Evolutionary conservation across 2,888 invertebrate genomes (phyloP), one percentile per base, ranked within the genome.

Genomic region (Tenthredo notha): DNA sequence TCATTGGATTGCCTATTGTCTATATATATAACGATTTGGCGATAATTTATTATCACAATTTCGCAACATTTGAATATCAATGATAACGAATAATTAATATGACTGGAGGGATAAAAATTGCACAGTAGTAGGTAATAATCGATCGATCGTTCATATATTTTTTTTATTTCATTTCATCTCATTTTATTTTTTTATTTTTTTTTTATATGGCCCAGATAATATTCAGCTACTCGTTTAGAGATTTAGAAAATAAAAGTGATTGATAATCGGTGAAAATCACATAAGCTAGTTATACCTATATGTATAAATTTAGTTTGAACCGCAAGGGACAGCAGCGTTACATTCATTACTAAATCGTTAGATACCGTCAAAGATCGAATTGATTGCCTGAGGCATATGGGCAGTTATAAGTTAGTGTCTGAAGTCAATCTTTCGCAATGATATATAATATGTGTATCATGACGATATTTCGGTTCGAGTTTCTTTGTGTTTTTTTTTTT

Each of bases 211-310:
- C 15, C 6, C 29, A 67, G 67, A 33, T 67, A 33, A 18, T 29
- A 18, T 29, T 12, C 18, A 18, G 67, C 67, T 67, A 33, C 67
- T 67, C 0, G 5, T 67, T 25, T 12, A 12, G 33, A 33, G 18
- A 25, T 33, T 37, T 37, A 18, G 40, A 77, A 77, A 77, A 15
- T 29, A 77, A 18, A 33, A 50, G 77, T 77, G 77, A 77, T 77
- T 77, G 77, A 50, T 77, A 77, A 50, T 54, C 77, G 54, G 77
- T 77, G 54, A 77, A 50, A 50, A 77, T 77, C n/a, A 33, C 29
- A 29, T 0, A 10, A 77, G 21, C 72, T 18, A 43, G 21, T 2
- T 21, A 15, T 40, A 1, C 5, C 5, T 70, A 37, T 37, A 33
- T 33, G 37, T 37, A 37, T 37, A 7, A 7, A 18, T 37, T 33